Conservation (phyloP, 2,113 vertebrate species). For the Phaethornis superciliosus region DNA sequence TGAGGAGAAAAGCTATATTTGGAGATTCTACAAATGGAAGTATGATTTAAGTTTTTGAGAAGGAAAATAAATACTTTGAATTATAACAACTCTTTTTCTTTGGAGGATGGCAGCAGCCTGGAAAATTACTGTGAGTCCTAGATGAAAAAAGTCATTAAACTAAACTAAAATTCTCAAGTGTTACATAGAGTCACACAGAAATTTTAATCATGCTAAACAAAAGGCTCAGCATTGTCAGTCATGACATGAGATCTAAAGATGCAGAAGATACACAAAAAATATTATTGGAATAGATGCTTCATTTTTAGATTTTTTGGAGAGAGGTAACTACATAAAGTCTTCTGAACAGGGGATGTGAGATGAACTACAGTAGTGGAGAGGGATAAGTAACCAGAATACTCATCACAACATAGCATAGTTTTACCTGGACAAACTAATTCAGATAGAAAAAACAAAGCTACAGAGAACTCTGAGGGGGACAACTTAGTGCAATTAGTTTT, state of each 20-base stretch:
- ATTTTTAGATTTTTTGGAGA: neutral
- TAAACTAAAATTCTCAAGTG: neutral
- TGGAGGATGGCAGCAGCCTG: neutral
- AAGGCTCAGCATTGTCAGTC: neutral
- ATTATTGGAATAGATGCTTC: neutral
- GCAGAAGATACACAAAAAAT: neutral
- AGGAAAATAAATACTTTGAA: neutral
- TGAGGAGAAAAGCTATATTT: neutral
- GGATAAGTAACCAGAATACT: neutral
- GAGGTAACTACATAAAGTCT: neutral
- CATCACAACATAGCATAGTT: neutral
- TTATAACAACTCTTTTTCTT: neutral
- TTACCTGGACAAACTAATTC: fast-evolving
- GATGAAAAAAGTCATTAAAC: neutral
- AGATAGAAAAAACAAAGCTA: neutral
- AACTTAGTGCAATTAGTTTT: neutral
- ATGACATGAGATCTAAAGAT: neutral
- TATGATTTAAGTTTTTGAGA: neutral
- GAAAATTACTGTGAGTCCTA: neutral
- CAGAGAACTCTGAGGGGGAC: neutral
- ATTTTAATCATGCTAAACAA: neutral
- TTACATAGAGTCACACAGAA: neutral
- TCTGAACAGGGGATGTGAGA: neutral
- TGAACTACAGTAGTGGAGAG: neutral
- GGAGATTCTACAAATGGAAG: neutral